A percentile compares a stretch with the other conserved stretches of the same genome.
These are phyloP conservation scores for Bucorvus abyssinicus DNA, from an alignment of 2,797 vertebrate species.

Conservation along the genomic window DNA sequence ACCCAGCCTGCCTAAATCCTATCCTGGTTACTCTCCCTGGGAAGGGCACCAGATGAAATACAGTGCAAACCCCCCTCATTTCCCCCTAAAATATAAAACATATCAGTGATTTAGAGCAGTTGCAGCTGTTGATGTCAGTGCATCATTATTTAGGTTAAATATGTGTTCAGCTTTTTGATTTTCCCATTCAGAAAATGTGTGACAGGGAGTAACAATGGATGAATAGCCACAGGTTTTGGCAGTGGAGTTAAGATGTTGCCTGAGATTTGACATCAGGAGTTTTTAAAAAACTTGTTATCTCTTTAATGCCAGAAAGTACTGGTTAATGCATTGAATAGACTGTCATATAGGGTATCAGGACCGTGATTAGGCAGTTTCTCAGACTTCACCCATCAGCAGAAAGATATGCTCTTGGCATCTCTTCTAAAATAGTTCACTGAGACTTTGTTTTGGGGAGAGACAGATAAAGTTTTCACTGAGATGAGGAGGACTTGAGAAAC, in stretches of 20 bases:
- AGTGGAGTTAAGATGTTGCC: not conserved
- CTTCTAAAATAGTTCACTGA: not conserved
- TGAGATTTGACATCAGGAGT: not conserved
- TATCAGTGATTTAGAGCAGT: not conserved
- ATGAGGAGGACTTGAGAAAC: not conserved
- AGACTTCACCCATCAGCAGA: not conserved
- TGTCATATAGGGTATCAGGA: not conserved
- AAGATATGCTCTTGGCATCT: slow-evolving; percentile 5
- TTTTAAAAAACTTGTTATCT: not conserved
- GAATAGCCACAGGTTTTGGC: not conserved
- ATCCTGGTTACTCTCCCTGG: not conserved
- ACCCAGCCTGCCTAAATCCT: not conserved
- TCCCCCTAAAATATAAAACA: not conserved
- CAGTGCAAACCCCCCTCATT: not conserved
- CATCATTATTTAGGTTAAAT: not conserved
- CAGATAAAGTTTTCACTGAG: slow-evolving; percentile 7
- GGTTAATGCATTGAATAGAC: not conserved
- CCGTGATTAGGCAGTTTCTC: not conserved
- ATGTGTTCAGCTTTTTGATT: not conserved
- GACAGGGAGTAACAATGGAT: not conserved
- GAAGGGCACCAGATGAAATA: not conserved
- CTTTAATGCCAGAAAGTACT: not conserved
- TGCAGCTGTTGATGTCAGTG: not conserved
- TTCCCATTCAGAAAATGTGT: not conserved
- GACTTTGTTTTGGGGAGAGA: not conserved